Conservation (phyloP, 92 coral and sea anemone species). For the Hydrozoanthus gracilis region DNA sequence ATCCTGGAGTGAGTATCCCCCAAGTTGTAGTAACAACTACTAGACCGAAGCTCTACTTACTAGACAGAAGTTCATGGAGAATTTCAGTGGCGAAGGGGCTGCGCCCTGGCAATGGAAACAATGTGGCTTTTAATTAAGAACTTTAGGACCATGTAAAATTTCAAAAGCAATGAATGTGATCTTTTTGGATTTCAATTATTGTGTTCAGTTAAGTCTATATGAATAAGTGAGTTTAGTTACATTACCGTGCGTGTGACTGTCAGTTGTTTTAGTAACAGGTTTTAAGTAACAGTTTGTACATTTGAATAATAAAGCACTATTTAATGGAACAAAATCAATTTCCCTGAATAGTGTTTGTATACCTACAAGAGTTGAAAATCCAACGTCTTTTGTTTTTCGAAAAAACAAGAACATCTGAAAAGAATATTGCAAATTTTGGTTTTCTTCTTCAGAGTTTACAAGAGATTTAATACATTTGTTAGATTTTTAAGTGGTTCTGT, state of each 20-base stretch:
- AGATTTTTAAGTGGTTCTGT: too few relatives aligned
- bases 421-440: too few relatives aligned
- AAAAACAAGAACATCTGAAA: too few relatives aligned
- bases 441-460: too few relatives aligned
- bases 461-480: too few relatives aligned
- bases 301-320: too few relatives aligned
- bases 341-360: too few relatives aligned
- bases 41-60: conserved; percentile 52
- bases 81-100: conserved; percentile 63
- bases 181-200: not conserved
- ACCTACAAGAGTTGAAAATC: too few relatives aligned
- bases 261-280: conserved; percentile 1
- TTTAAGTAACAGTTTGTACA: not conserved
- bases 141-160: not conserved
- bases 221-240: conserved; percentile 3
- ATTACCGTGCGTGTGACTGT: conserved; percentile 6
- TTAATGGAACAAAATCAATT: too few relatives aligned
- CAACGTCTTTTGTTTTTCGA: too few relatives aligned
- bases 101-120: conserved; percentile 68
- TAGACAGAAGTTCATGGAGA: conserved; percentile 54
- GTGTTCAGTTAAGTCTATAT: not conserved
- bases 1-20: conserved; percentile 53
- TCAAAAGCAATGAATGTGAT: not conserved
- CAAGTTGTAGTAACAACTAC: conserved; percentile 67
- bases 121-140: conserved; percentile 45